Base-by-base conservation (phyloP, 2,113 vertebrate species). In the Cepphus grylle region DNA sequence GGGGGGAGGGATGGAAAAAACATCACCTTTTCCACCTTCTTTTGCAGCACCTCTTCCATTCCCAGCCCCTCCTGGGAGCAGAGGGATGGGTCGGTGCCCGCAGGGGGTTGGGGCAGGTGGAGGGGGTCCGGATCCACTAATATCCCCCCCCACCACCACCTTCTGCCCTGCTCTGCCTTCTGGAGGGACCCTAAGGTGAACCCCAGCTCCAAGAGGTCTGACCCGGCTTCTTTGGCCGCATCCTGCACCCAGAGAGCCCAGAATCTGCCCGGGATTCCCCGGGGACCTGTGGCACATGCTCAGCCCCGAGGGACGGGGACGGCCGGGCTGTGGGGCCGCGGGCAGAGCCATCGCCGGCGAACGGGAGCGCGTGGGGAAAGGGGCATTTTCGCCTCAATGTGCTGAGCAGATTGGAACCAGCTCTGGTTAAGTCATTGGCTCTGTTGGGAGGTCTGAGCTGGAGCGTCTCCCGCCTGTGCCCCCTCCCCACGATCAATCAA, bases 401-500 rank as follows among this genome's bases (percentile, higher is more conserved):
- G 78, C 70, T 27, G 78, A 36, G 72, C 93, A 72, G 71, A 59
- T 78, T 82, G 79, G 88, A 87, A 71, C 27, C 72, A 34, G 72
- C 42, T 82, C 86, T 85, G 86, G 38, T 93, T n/a, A 89, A 89
- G 73, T 84, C 86, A 52, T 84, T 80, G 86, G 67, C 86, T 82
- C 47, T 56, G 53, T 55, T 56, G 93, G 93, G 93, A 83, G 78
- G 88, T 73, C 93, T 79, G 81, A 52, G 52, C 72, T 71, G 66
- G 85, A 78, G 79, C 38, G 29, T 40, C 59, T 53, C 86, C 91
- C 53, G 70, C 36, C 82, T 12, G 43, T 63, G 49, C 66, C 73
- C 92, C 86, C 79, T 83, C 83, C 88, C 88, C 83, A 18, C 83
- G 23, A 88, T 94, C 85, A 79, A 94, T 91, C 93, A 91, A 42